Evolutionary conservation across 2,797 vertebrate species (phyloP).

Genomic region (Lagorchestes hirsutus): DNA sequence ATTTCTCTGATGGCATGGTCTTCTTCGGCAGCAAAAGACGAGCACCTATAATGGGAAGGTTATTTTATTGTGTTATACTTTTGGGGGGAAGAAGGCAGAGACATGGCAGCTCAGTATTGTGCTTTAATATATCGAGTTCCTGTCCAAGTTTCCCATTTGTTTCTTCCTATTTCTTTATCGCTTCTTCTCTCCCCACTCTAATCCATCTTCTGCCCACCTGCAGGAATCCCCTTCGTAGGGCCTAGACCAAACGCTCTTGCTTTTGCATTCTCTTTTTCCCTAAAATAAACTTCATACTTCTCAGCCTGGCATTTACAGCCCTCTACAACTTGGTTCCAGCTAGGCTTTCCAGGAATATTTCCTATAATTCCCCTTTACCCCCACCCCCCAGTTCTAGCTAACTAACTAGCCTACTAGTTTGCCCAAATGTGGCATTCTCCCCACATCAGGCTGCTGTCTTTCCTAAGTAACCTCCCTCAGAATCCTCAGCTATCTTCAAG

Average conservation of each 20-base stretch:
- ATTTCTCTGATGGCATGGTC: too few species aligned
- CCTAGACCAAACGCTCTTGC: not conserved
- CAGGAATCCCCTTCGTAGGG: not conserved
- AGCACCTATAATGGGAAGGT: not conserved
- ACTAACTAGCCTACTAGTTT: not conserved
- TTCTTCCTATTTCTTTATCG: not conserved
- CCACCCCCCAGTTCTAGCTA: not conserved
- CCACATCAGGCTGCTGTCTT: not conserved
- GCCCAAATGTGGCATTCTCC: not conserved
- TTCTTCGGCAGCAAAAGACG: too few species aligned
- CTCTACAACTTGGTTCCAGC: not conserved
- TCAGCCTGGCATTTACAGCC: not conserved
- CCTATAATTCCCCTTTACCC: not conserved
- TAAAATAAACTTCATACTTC: not conserved
- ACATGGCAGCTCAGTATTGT: not conserved
- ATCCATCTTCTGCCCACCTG: not conserved
- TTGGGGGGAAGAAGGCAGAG: not conserved
- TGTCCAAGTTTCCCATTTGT: not conserved
- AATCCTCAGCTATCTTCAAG: not conserved
- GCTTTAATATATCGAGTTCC: slow-evolving; percentile 8
- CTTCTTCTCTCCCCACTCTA: not conserved
- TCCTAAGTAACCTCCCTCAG: not conserved
- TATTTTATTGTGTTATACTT: slow-evolving; percentile 8
- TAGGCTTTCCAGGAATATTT: not conserved
- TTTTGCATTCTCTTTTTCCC: slow-evolving; percentile 21